Evolutionary conservation across 2,113 vertebrate species (phyloP).

Genomic region (Tichodroma muraria): DNA sequence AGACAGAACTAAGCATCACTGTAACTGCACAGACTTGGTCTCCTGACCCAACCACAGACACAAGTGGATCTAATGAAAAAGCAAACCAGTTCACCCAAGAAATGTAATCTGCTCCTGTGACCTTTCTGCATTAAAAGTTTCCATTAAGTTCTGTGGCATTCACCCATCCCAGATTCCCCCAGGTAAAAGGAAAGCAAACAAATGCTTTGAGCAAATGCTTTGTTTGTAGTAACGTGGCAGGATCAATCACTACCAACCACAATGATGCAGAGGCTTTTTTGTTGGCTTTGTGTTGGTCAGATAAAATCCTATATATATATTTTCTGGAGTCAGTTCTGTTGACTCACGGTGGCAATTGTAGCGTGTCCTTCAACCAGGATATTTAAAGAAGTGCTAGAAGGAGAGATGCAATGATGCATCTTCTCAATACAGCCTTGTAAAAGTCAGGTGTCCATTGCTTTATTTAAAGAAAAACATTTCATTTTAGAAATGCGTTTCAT

Average conservation of each 20-base stretch:
- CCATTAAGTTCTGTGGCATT: conserved; percentile 34
- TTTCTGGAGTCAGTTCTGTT: neutral
- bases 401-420: neutral
- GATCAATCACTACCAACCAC: conserved; percentile 27
- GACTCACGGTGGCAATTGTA: neutral
- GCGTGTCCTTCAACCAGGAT: neutral
- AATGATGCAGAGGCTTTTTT: conserved; percentile 2
- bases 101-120: neutral
- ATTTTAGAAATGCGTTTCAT: neutral
- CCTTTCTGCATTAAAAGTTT: conserved; percentile 28
- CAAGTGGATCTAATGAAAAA: conserved; percentile 19
- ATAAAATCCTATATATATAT: conserved; percentile 25
- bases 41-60: neutral
- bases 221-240: conserved; percentile 13
- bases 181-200: conserved; percentile 30
- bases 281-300: neutral
- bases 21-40: neutral
- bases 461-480: neutral
- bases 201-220: neutral
- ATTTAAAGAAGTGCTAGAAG: conserved; percentile 13
- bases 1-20: neutral
- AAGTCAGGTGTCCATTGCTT: neutral
- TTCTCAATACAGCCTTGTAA: neutral
- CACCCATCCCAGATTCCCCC: conserved; percentile 15
- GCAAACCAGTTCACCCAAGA: conserved; percentile 16